Conservation (phyloP, 1,140 invertebrate species). For the Fopius arisanus region DNA sequence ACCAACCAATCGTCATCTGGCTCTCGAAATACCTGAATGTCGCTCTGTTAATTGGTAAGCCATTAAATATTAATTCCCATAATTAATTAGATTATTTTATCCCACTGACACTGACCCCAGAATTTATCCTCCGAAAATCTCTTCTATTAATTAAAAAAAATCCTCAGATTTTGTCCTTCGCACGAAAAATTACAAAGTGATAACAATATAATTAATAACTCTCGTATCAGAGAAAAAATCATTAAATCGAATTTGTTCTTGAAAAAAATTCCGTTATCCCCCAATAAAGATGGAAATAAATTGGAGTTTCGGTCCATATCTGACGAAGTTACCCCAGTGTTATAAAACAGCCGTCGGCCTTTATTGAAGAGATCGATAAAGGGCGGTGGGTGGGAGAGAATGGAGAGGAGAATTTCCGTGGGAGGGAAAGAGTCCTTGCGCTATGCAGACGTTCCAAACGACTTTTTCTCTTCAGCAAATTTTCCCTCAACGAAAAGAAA, state of each 20-base stretch:
- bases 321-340: too few relatives aligned
- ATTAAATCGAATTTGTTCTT: neutral
- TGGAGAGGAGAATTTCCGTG: neutral
- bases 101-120: too few relatives aligned
- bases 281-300: neutral
- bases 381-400: neutral
- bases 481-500: neutral
- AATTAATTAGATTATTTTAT: too few relatives aligned
- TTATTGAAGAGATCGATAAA: neutral
- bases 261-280: neutral
- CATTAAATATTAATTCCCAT: neutral
- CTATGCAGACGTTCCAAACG: neutral
- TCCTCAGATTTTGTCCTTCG: too few relatives aligned
- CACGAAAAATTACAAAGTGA: too few relatives aligned
- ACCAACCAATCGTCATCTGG: slow-evolving; percentile 57
- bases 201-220: too few relatives aligned
- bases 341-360: neutral
- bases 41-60: slow-evolving; percentile 51
- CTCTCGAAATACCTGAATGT: slow-evolving; percentile 54
- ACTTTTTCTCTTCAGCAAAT: neutral
- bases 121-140: too few relatives aligned
- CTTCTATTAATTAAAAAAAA: too few relatives aligned
- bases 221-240: neutral
- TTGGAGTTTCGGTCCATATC: too few relatives aligned
- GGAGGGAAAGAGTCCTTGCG: neutral